Percentiles rank a stretch among this genome's conserved stretches.
phyloP scores from a whole-genome alignment of 1,140 invertebrate species.

The Rhynchophorus ferrugineus region DNA sequence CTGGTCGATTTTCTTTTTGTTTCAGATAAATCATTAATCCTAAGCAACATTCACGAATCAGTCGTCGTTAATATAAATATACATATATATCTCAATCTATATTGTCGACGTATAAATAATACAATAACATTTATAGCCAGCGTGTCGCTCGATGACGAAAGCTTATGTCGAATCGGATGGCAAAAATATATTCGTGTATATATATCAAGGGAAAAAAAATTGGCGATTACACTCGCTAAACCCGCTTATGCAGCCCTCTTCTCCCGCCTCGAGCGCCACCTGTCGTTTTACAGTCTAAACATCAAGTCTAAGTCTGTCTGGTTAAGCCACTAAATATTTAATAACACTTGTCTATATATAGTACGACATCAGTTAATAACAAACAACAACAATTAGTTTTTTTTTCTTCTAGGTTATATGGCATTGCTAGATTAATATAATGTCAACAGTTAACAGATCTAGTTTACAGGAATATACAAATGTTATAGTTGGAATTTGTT shows the following conservation, averaged over 20 bases:
- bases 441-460: conserved; percentile 15
- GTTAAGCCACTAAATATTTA: conserved; percentile 20
- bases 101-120: conserved; percentile 17
- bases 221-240: no score
- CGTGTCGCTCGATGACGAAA: background rate
- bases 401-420: background rate
- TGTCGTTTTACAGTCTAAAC: conserved; percentile 19
- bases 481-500: no score
- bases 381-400: conserved; percentile 12
- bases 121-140: background rate
- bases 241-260: no score
- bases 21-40: no score
- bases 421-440: conserved; percentile 9
- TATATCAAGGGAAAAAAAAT: no score
- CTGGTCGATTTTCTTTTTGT: no score
- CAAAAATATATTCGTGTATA: no score
- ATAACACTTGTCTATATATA: background rate
- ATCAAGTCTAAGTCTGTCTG: conserved; percentile 16
- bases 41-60: no score
- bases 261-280: conserved; percentile 10
- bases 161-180: background rate
- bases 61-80: conserved; percentile 11
- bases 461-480: conserved; percentile 13
- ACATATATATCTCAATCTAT: conserved; percentile 22
- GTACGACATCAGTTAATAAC: conserved; percentile 12